These are phyloP conservation scores for Neopelma chrysocephalum DNA, from an alignment of 2,797 vertebrate genomes.

Conservation along the genomic window DNA sequence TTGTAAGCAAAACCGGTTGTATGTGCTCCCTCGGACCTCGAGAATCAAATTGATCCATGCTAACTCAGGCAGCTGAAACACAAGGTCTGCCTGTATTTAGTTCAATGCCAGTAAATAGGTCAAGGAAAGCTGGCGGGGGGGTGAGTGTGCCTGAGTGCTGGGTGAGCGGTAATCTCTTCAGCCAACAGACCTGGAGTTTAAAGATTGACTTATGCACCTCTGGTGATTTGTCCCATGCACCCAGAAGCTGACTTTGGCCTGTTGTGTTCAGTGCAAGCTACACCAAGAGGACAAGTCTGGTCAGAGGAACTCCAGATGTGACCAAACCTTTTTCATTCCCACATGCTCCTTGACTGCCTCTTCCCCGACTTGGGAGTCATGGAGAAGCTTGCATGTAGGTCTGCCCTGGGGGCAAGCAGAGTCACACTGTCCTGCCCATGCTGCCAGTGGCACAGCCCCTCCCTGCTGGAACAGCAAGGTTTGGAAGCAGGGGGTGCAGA, in stretches of 20 bases:
- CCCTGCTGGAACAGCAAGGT: neutral
- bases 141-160: neutral
- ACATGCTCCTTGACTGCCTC: neutral
- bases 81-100: neutral
- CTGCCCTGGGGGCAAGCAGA: neutral
- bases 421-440: fast-evolving
- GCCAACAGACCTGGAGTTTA: neutral
- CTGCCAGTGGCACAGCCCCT: neutral
- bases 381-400: neutral
- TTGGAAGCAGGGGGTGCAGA: neutral
- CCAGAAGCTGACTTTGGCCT: neutral
- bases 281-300: fast-evolving
- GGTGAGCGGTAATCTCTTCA: neutral
- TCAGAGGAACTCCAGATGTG: neutral
- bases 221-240: neutral
- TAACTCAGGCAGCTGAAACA: neutral
- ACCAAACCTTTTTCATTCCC: neutral
- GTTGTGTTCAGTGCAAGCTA: fast-evolving
- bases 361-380: neutral
- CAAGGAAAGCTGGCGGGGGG: neutral
- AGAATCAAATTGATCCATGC: fast-evolving
- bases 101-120: neutral
- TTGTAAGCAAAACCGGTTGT: neutral
- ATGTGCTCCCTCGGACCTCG: neutral
- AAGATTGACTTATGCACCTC: neutral